phyloP scores from a whole-genome alignment of 2,888 invertebrate genomes.

The Drosophila percnosoma region DNA sequence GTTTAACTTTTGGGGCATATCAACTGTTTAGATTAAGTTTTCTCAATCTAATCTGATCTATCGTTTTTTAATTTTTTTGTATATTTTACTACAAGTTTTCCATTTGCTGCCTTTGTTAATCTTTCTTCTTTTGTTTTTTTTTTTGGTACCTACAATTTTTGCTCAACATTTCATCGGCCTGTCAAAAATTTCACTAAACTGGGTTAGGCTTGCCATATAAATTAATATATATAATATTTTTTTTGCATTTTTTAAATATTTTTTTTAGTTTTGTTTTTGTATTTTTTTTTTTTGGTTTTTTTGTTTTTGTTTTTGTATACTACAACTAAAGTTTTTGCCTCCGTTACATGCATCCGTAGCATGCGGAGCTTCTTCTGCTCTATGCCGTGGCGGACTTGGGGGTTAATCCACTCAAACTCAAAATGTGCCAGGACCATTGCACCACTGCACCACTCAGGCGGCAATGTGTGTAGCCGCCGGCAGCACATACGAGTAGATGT shows the following conservation, averaged over 20 bases:
- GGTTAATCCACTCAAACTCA: conserved; percentile 62
- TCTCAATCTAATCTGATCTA: conserved; percentile 59
- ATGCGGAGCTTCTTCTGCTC: conserved; percentile 66
- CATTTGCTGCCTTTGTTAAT: conserved; percentile 48
- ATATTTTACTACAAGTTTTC: conserved; percentile 78
- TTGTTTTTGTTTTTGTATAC: conserved; percentile 41
- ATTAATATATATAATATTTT: conserved; percentile 46
- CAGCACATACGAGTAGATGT: conserved; percentile 83
- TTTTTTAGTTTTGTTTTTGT: conserved; percentile 44
- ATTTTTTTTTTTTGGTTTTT: conserved; percentile 38
- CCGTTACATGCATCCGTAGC: conserved; percentile 69
- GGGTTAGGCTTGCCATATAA: conserved; percentile 65
- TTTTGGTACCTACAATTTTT: conserved; percentile 48
- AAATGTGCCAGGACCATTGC: conserved; percentile 47
- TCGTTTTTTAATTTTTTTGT: conserved; percentile 50
- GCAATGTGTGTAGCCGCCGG: conserved; percentile 83
- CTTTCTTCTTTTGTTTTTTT: conserved; percentile 16
- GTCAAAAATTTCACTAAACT: conserved; percentile 79
- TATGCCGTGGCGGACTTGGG: conserved; percentile 45
- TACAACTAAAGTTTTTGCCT: conserved; percentile 66
- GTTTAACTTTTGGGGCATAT: conserved; percentile 47
- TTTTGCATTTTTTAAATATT: conserved; percentile 49
- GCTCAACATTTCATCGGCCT: conserved; percentile 49
- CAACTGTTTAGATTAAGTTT: conserved; percentile 52
- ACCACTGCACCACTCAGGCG: conserved; percentile 65